phyloP scores from a whole-genome alignment of 2,888 invertebrate genomes.

The Acanthosepion lycidas region DNA sequence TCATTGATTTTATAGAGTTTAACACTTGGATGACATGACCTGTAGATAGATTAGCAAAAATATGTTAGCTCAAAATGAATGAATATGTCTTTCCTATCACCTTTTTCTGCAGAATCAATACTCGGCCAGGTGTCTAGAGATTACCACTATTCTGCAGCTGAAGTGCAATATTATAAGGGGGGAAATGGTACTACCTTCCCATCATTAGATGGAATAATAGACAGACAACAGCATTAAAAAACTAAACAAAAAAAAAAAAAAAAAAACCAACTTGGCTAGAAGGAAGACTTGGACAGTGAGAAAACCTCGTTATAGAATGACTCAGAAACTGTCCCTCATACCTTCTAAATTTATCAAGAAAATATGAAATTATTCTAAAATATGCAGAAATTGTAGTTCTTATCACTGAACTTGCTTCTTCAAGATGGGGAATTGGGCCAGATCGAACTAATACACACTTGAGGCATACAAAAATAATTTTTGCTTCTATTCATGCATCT shows the following conservation, averaged over 20 bases:
- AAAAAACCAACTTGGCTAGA: background rate
- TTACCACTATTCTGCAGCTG: background rate
- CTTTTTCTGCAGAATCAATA: background rate
- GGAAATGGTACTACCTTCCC: background rate
- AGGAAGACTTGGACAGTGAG: background rate
- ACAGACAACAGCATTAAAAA: background rate
- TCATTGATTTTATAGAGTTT: too few relatives aligned
- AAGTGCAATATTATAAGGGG: background rate
- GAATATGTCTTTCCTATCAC: too few relatives aligned
- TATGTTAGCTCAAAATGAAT: too few relatives aligned
- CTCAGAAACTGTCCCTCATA: background rate
- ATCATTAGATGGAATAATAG: background rate
- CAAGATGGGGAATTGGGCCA: too few relatives aligned
- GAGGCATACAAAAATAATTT: too few relatives aligned
- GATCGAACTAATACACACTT: too few relatives aligned
- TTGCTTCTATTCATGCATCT: too few relatives aligned
- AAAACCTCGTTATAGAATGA: background rate
- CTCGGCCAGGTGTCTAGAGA: background rate
- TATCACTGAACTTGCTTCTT: too few relatives aligned
- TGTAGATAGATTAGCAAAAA: too few relatives aligned
- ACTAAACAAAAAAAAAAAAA: too few relatives aligned
- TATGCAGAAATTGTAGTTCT: background rate
- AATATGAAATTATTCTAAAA: background rate
- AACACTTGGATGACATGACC: too few relatives aligned
- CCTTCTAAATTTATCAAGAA: background rate